These are phyloP conservation scores for Promerops cafer DNA, from an alignment of 2,113 vertebrate genomes.

Conservation along the genomic window DNA sequence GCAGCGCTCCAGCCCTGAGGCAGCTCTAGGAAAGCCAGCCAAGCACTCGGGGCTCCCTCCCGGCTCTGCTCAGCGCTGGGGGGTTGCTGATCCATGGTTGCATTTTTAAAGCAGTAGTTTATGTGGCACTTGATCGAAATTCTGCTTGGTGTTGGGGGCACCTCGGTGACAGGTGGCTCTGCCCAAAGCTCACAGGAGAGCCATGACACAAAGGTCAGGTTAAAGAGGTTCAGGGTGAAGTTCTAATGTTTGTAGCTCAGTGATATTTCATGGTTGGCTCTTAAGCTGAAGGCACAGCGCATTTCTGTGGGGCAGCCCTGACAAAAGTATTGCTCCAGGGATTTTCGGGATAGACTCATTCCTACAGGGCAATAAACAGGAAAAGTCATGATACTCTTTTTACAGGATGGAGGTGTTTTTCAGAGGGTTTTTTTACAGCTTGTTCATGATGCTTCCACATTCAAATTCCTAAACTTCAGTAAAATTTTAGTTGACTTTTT, in stretches of 20 bases:
- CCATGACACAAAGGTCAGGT: fast-evolving
- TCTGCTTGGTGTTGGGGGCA: neutral
- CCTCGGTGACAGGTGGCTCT: neutral
- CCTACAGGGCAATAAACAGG: neutral
- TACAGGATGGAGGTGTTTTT: neutral
- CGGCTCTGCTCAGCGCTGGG: neutral
- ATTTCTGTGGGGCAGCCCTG: neutral
- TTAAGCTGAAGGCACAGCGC: neutral
- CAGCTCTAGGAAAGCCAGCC: neutral
- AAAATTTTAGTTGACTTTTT: neutral
- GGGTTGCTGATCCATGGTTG: neutral
- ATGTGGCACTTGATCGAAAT: neutral
- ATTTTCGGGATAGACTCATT: fast-evolving
- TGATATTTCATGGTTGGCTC: neutral
- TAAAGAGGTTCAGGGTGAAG: neutral
- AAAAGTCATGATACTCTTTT: neutral
- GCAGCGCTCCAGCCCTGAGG: neutral
- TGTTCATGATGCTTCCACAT: neutral
- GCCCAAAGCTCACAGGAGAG: neutral
- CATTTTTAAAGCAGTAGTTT: neutral
- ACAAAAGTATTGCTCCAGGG: neutral
- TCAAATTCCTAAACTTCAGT: neutral
- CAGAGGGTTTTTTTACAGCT: neutral
- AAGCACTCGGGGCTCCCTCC: neutral
- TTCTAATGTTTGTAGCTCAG: neutral